A percentile compares a stretch with the other conserved stretches of the same genome.
Evolutionary conservation across 2,797 vertebrate genomes (phyloP).

Genomic region (Liparis tanakae): DNA sequence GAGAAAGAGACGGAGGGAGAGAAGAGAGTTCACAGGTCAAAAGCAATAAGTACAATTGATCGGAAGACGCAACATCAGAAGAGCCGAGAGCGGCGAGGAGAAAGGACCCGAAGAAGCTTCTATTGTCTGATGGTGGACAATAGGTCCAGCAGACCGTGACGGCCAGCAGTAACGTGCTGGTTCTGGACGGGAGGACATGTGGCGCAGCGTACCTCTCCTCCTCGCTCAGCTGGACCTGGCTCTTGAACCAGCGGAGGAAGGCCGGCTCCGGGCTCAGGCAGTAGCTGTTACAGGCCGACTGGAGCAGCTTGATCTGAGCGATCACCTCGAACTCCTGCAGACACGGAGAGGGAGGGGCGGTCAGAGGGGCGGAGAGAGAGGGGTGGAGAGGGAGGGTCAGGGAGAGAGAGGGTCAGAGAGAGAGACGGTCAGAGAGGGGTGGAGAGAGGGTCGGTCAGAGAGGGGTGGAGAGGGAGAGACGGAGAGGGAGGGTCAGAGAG

Average conservation of each 20-base stretch:
- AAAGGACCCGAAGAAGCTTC: slow-evolving; percentile 41
- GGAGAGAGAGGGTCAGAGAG: too few species aligned
- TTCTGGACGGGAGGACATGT: slow-evolving; percentile 42
- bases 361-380: too few species aligned
- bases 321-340: slow-evolving; percentile 95
- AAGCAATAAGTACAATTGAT: slow-evolving; percentile 39
- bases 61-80: slow-evolving; percentile 11
- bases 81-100: slow-evolving; percentile 22
- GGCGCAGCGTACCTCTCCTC: slow-evolving; percentile 87
- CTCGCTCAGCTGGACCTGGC: slow-evolving; percentile 87
- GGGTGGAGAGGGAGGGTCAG: too few species aligned
- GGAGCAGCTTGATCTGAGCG: slow-evolving; percentile 94
- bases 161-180: slow-evolving; percentile 45
- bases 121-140: slow-evolving; percentile 61
- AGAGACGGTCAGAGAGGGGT: too few species aligned
- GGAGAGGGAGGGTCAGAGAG: too few species aligned
- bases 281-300: slow-evolving; percentile 96
- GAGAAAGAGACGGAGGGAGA: slow-evolving; percentile 9
- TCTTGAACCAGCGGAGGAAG: slow-evolving; percentile 92
- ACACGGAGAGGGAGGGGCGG: slow-evolving; percentile 3
- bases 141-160: slow-evolving; percentile 54
- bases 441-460: too few species aligned
- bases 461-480: too few species aligned
- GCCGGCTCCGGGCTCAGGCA: slow-evolving; percentile 85
- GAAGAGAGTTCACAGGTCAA: not conserved